A percentile compares a stretch with the other conserved stretches of the same genome.
These are phyloP conservation scores for Orius insidiosus DNA, from an alignment of 1,140 invertebrate species.

Conservation along the genomic window DNA sequence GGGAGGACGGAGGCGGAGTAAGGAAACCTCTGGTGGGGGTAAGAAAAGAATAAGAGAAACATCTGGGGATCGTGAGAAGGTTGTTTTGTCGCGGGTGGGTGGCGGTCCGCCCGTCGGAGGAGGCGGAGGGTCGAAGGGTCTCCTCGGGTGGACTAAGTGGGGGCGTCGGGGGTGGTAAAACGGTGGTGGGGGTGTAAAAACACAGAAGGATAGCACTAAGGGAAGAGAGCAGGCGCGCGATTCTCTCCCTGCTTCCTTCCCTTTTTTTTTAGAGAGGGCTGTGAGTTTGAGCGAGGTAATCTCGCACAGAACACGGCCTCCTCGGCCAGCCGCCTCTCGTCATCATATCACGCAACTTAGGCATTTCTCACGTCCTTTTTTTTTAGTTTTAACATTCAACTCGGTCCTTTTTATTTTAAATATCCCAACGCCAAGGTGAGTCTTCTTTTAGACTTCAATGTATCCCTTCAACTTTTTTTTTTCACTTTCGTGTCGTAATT, in stretches of 20 bases:
- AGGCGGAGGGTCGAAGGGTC: not conserved
- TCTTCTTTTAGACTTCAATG: too few species aligned
- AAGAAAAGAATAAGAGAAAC: slow-evolving; percentile 9
- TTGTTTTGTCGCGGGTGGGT: not conserved
- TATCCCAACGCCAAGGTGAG: too few species aligned
- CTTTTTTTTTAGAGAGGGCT: slow-evolving; percentile 2
- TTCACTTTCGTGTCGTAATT: too few species aligned
- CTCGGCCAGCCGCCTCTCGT: not conserved
- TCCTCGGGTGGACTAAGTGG: not conserved
- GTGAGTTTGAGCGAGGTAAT: slow-evolving; percentile 2
- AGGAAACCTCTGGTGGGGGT: slow-evolving; percentile 1
- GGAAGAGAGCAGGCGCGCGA: not conserved
- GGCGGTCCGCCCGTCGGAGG: not conserved
- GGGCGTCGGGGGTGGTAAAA: slow-evolving; percentile 1
- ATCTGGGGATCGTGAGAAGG: slow-evolving; percentile 1
- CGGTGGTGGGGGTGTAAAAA: slow-evolving; percentile 4
- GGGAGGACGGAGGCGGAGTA: slow-evolving; percentile 2
- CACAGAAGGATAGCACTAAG: slow-evolving; percentile 1
- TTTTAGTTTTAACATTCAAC: too few species aligned
- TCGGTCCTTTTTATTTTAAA: too few species aligned
- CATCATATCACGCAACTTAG: not conserved
- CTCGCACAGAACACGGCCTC: slow-evolving; percentile 2
- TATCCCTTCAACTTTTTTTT: too few species aligned
- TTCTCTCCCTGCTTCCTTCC: slow-evolving; percentile 2
- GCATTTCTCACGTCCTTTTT: too few species aligned